A percentile compares a stretch with the other conserved stretches of the same genome.
These are phyloP conservation scores for Heliconius melpomene DNA, from an alignment of 1,140 invertebrate species.

Conservation along the genomic window DNA sequence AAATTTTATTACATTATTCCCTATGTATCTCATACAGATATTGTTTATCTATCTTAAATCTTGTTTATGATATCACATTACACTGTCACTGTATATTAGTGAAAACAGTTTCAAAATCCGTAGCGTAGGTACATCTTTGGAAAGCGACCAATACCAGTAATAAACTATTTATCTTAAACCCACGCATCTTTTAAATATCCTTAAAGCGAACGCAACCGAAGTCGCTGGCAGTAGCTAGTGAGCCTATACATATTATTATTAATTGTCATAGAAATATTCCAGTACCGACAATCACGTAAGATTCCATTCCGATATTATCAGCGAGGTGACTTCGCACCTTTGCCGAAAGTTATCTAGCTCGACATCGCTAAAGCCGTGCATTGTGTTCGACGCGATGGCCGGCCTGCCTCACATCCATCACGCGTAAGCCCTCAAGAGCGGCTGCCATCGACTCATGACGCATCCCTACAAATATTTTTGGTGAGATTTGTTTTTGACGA, in stretches of 20 bases:
- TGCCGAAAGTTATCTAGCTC: constrained; percentile 61
- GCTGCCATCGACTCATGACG: constrained; percentile 44
- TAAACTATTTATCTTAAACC: no score
- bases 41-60: no score
- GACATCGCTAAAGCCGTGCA: constrained; percentile 47
- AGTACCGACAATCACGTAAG: constrained; percentile 26
- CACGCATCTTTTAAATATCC: neutral
- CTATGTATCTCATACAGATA: no score
- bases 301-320: constrained; percentile 41
- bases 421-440: constrained; percentile 60
- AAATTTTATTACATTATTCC: no score
- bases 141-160: no score
- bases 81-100: no score
- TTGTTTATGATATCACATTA: no score
- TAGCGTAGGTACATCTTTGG: no score
- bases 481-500: constrained; percentile 24
- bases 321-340: constrained; percentile 68
- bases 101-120: no score
- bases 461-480: constrained; percentile 37
- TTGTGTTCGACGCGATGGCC: constrained; percentile 44
- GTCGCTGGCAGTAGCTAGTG: neutral
- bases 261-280: constrained; percentile 11
- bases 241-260: neutral
- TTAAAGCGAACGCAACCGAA: neutral
- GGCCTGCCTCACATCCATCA: constrained; percentile 56